Evolutionary conservation across 2,888 invertebrate genomes (phyloP), one percentile per base, ranked within the genome.

Genomic region (Drosophila fulvimacula): DNA sequence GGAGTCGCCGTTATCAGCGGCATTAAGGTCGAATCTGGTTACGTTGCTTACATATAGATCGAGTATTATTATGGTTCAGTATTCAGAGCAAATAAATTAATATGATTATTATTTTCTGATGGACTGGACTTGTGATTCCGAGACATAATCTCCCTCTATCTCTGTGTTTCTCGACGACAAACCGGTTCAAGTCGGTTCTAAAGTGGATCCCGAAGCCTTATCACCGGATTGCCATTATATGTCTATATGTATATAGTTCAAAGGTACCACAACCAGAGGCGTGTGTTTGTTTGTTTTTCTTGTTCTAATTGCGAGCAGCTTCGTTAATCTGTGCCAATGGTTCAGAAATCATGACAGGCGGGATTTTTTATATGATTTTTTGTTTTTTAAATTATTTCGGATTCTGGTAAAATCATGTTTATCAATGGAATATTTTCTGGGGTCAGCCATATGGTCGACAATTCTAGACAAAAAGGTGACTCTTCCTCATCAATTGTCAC

Each of bases 1-100:
- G 63, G 63, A 49, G 60, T 56, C 39, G 53, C 13, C 32, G 27
- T 89, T 90, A 91, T 91, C 91, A 87, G 69, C 55, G 51, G 38
- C 57, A 79, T 76, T 89, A 89, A 88, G 88, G 89, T 88, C 88
- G 76, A 72, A 73, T 68, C 69, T 76, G 76, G 76, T 77, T 75
- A 79, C 65, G 64, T 52, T 73, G 53, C 46, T 69, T 78, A 69
- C 62, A 69, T 34, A 44, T 27, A 21, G 72, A 21, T 42, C 21
- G 15, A 42, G 24, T 7, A 24, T 42, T 75, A 73, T 63, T 74
- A 84, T 79, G 76, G 82, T 79, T 86, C 75, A 75, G 71, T 72
- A 64, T 75, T 62, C 65, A 59, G 55, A 65, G 66, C 71, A 76
- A 69, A 73, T 67, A 69, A 69, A 56, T 76, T 69, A 71, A 69